These are phyloP conservation scores for Rhyzopertha dominica DNA, from an alignment of 1,140 invertebrate genomes.

Conservation along the genomic window DNA sequence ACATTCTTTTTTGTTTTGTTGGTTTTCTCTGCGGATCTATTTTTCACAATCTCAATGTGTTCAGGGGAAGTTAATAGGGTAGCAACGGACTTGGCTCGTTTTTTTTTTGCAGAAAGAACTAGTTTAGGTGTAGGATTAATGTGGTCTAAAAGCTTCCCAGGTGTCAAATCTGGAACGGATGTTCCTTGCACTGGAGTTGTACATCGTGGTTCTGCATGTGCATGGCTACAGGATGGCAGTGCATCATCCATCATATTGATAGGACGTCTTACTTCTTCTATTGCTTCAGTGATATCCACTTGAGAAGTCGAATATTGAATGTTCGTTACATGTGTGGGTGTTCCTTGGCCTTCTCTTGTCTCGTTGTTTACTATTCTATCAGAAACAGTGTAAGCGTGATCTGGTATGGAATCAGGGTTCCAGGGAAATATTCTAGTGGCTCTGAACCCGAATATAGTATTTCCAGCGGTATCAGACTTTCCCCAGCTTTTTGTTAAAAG, in stretches of 20 bases:
- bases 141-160: slow-evolving; percentile 17
- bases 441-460: slow-evolving; percentile 6
- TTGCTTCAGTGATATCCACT: no score
- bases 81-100: slow-evolving; percentile 13
- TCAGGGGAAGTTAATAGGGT: slow-evolving; percentile 17
- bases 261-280: no score
- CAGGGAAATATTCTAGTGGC: slow-evolving; percentile 10
- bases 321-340: no score
- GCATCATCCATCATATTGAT: no score
- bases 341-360: no score
- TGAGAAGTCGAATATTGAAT: no score
- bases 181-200: slow-evolving; percentile 14
- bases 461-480: slow-evolving; percentile 4
- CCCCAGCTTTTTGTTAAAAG: slow-evolving; percentile 5
- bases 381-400: no score
- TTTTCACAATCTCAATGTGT: slow-evolving; percentile 17
- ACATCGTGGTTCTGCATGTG: slow-evolving; percentile 13
- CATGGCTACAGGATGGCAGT: slow-evolving; percentile 15
- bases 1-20: slow-evolving; percentile 15
- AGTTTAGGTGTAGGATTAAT: slow-evolving; percentile 18
- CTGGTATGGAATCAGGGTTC: no score
- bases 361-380: no score
- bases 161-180: slow-evolving; percentile 17
- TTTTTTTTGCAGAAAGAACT: slow-evolving; percentile 15
- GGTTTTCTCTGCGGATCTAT: slow-evolving; percentile 15